Percentiles rank a stretch among this genome's conserved stretches.
phyloP scores from a whole-genome alignment of 2,888 invertebrate species.

The Lymantria dispar region DNA sequence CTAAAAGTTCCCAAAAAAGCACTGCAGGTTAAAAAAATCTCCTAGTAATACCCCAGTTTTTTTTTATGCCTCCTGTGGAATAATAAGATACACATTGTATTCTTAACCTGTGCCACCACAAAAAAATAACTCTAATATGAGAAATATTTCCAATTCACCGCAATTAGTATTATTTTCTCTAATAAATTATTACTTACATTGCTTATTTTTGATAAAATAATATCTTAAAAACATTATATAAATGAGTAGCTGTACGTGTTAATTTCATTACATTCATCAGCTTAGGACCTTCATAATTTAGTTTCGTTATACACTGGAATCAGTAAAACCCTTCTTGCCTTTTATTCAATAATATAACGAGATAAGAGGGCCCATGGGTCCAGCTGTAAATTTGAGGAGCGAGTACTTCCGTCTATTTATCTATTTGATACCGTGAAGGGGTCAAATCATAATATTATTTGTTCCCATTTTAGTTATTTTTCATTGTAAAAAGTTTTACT shows the following conservation, averaged over 20 bases:
- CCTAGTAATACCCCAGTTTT: no score
- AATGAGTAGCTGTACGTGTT: conserved; percentile 19
- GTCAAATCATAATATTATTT: conserved; percentile 5
- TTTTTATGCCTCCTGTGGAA: no score
- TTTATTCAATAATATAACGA: conserved; percentile 58
- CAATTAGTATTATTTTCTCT: not conserved
- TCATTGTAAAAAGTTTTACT: no score
- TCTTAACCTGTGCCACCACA: no score
- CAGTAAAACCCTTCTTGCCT: conserved; percentile 47
- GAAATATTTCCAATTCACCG: no score
- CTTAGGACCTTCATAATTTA: conserved; percentile 41
- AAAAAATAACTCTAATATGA: no score
- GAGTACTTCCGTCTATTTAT: conserved; percentile 23
- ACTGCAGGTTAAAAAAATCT: no score
- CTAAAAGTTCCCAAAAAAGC: no score
- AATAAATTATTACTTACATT: not conserved
- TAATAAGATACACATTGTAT: no score
- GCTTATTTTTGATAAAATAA: not conserved
- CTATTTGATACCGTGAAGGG: conserved; percentile 10
- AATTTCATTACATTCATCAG: conserved; percentile 38
- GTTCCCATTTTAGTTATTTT: no score
- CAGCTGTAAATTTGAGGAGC: conserved; percentile 35
- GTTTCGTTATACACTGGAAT: conserved; percentile 49
- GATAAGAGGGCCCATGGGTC: conserved; percentile 44
- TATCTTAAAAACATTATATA: conserved; percentile 15